A percentile compares a stretch with the other conserved stretches of the same genome.
These are phyloP conservation scores for Charaxes varanes DNA, from an alignment of 1,140 invertebrate species.

Conservation along the genomic window DNA sequence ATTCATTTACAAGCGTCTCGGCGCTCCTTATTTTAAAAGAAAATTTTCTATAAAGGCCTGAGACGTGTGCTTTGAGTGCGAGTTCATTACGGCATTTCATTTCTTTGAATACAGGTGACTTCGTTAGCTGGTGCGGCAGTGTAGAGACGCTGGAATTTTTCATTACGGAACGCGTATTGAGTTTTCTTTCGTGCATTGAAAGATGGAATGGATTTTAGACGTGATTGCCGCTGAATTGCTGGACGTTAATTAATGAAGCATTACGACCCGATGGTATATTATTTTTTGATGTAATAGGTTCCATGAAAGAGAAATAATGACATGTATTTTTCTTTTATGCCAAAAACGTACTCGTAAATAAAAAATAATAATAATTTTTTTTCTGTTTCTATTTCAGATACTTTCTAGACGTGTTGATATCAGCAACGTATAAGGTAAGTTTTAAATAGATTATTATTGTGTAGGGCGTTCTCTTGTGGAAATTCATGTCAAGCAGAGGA, in stretches of 20 bases:
- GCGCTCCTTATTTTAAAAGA: slow-evolving; percentile 48
- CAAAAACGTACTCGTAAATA: no score
- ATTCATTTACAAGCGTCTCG: slow-evolving; percentile 41
- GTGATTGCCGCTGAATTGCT: slow-evolving; percentile 23
- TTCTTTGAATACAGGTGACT: slow-evolving; percentile 54
- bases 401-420: no score
- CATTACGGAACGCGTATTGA: slow-evolving; percentile 42
- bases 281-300: no score
- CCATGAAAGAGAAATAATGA: no score
- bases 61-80: slow-evolving; percentile 46
- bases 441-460: no score
- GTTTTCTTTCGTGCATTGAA: slow-evolving; percentile 22
- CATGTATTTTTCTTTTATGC: no score
- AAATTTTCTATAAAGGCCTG: slow-evolving; percentile 40
- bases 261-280: no score
- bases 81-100: slow-evolving; percentile 54
- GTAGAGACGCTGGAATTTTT: slow-evolving; percentile 47
- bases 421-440: no score
- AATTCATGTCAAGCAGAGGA: no score
- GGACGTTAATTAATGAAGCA: slow-evolving; percentile 5
- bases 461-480: no score
- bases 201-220: slow-evolving; percentile 25
- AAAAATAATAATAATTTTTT: no score
- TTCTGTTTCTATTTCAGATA: no score
- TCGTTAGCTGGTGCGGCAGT: slow-evolving; percentile 44